A percentile compares a stretch with the other conserved stretches of the same genome.
These are phyloP conservation scores for Lymantria monacha DNA, from an alignment of 2,888 invertebrate species.

Conservation along the genomic window DNA sequence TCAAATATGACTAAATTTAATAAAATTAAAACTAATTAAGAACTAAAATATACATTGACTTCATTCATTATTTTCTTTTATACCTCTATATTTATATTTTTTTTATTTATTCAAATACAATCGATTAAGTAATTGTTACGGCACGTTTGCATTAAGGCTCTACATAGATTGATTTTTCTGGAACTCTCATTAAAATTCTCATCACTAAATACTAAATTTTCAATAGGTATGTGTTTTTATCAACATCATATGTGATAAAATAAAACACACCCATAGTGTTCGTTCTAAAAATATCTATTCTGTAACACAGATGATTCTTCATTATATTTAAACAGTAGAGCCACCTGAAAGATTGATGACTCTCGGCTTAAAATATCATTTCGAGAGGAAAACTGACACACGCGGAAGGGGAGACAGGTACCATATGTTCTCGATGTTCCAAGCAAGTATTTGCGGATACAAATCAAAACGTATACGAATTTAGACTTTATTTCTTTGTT, in stretches of 20 bases:
- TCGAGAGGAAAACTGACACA: slow-evolving; percentile 42
- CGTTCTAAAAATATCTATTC: slow-evolving; percentile 20
- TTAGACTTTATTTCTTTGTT: slow-evolving; percentile 39
- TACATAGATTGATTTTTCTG: no score
- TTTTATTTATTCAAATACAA: no score
- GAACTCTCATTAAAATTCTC: no score
- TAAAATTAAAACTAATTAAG: no score
- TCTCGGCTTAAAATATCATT: slow-evolving; percentile 65
- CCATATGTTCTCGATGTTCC: slow-evolving; percentile 66
- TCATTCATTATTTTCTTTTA: no score
- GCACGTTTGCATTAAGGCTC: no score
- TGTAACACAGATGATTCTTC: slow-evolving; percentile 23
- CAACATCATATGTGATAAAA: slow-evolving; percentile 5
- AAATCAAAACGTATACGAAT: slow-evolving; percentile 28
- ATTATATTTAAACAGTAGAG: slow-evolving; percentile 51
- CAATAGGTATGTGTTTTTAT: no score
- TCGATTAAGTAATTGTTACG: no score
- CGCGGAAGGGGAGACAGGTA: slow-evolving; percentile 39
- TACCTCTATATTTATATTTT: no score
- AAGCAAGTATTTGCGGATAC: slow-evolving; percentile 24
- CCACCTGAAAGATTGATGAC: slow-evolving; percentile 75
- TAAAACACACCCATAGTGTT: slow-evolving; percentile 12
- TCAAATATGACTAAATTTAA: no score
- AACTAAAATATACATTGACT: no score
- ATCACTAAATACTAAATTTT: no score